These are phyloP conservation scores for Spondyliosoma cantharus DNA, from an alignment of 2,797 vertebrate species.

Conservation along the genomic window DNA sequence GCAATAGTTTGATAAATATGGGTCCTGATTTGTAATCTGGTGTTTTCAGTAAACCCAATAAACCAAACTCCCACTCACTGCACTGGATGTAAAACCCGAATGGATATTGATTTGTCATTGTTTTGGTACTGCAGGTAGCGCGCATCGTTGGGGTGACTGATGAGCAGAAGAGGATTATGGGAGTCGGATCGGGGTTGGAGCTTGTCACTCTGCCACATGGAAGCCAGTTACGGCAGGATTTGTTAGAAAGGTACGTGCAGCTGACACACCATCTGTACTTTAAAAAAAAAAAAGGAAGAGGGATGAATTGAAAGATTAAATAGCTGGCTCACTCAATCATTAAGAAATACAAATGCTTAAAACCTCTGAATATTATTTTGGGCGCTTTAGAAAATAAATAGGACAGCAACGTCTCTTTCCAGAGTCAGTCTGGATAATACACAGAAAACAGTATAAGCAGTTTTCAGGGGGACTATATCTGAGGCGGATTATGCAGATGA, in stretches of 20 bases:
- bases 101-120: neutral
- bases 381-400: neutral
- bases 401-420: neutral
- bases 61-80: neutral
- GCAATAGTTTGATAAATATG: neutral
- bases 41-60: constrained; percentile 11
- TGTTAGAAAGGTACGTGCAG: constrained; percentile 87
- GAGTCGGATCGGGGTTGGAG: constrained; percentile 88
- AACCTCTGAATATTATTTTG: neutral
- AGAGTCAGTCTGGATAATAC: neutral
- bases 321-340: neutral
- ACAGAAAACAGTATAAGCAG: neutral
- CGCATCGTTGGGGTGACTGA: constrained; percentile 85
- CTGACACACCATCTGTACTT: neutral
- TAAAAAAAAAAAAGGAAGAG: neutral
- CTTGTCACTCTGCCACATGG: constrained; percentile 91
- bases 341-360: too few relatives aligned
- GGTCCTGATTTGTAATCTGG: neutral
- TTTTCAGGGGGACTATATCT: neutral
- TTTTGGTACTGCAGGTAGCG: constrained; percentile 78
- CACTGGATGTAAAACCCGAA: neutral
- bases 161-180: constrained; percentile 86
- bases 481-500: neutral
- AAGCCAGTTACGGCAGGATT: constrained; percentile 85
- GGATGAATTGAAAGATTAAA: neutral